A percentile compares a stretch with the other conserved stretches of the same genome.
These are phyloP conservation scores for Otus sunia DNA, from an alignment of 2,113 vertebrate genomes.

Conservation along the genomic window DNA sequence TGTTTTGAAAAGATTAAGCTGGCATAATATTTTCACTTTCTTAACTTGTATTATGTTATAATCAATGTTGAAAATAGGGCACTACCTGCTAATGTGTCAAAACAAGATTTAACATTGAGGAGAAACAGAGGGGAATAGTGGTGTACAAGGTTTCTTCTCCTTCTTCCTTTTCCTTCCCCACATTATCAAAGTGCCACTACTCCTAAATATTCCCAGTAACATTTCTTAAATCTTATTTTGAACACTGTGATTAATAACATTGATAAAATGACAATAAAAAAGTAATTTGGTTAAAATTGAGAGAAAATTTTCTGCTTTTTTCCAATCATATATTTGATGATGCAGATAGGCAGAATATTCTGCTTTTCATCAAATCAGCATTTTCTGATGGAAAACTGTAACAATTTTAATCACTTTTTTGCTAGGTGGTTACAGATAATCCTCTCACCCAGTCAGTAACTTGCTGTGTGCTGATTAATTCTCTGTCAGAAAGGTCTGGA, in stretches of 20 bases:
- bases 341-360: neutral
- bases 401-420: neutral
- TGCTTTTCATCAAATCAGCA: neutral
- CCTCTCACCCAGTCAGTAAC: neutral
- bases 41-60: neutral
- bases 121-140: neutral
- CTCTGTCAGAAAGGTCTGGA: neutral
- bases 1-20: neutral
- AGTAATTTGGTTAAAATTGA: neutral
- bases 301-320: neutral
- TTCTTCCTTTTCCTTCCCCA: neutral
- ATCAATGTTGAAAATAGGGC: neutral
- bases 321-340: neutral
- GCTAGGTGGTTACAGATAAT: neutral
- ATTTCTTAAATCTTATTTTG: neutral
- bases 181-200: neutral
- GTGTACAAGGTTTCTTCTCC: neutral
- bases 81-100: neutral
- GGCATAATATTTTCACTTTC: neutral
- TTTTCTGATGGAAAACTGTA: neutral
- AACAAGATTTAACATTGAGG: neutral
- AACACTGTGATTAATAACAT: neutral
- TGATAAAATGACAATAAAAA: neutral
- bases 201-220: neutral
- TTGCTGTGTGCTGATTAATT: conserved; percentile 14